phyloP scores from a whole-genome alignment of 2,113 vertebrate species.

The Herpetotheres cachinnans region DNA sequence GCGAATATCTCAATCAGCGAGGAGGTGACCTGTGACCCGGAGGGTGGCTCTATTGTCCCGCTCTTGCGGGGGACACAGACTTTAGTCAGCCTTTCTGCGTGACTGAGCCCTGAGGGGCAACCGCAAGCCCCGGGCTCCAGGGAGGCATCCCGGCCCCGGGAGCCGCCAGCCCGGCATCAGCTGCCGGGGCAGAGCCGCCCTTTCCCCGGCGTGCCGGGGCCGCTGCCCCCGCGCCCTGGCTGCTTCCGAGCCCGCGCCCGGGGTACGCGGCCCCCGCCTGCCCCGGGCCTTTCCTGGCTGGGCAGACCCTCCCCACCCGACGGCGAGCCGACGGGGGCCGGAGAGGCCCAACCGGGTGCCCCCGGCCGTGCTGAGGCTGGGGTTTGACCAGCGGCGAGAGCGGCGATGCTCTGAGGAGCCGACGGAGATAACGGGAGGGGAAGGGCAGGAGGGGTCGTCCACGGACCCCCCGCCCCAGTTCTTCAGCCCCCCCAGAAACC shows the following conservation, averaged over 20 bases:
- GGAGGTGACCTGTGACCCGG: constrained; percentile 77
- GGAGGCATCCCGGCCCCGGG: constrained; percentile 17
- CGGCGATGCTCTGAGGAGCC: neutral
- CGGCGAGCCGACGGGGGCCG: neutral
- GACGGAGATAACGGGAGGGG: neutral
- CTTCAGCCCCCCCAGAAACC: neutral
- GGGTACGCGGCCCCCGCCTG: too few relatives aligned
- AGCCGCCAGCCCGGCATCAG: neutral
- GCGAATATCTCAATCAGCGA: constrained; percentile 84
- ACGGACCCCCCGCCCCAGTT: rapidly evolving
- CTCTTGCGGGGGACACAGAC: constrained; percentile 74
- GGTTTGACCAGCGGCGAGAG: neutral
- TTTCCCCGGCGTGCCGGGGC: neutral
- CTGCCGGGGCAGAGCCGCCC: neutral
- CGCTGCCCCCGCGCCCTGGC: neutral
- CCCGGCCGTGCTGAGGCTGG: neutral
- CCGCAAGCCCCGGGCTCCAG: constrained; percentile 25
- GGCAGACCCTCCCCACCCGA: neutral
- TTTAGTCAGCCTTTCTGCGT: constrained; percentile 79
- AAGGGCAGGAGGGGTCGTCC: neutral
- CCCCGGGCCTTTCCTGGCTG: neutral
- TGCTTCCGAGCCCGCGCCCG: neutral
- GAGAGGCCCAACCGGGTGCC: neutral
- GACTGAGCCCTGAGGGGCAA: constrained; percentile 76
- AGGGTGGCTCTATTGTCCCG: constrained; percentile 80